Evolutionary conservation across 2,797 vertebrate genomes (phyloP).

Genomic region (Crenuchus spilurus): DNA sequence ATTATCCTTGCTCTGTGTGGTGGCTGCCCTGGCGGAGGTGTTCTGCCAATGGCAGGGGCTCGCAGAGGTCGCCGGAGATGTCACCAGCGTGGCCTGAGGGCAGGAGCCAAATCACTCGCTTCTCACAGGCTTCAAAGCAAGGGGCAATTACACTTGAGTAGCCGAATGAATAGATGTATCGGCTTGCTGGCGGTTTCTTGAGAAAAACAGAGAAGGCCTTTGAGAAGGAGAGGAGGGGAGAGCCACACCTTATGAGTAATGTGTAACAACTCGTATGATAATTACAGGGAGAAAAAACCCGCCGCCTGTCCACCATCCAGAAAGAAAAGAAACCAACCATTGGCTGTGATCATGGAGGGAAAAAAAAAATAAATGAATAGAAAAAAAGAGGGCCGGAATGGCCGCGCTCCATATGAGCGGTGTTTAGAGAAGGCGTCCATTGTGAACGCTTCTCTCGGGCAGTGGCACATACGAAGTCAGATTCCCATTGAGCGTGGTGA

Average conservation of each 20-base stretch:
- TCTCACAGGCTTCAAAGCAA: conserved; percentile 76
- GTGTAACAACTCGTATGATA: conserved; percentile 60
- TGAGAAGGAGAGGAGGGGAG: conserved; percentile 57
- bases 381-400: conserved; percentile 70
- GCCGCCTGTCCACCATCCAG: conserved; percentile 48
- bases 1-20: conserved; percentile 70
- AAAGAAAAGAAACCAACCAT: conserved; percentile 53
- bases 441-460: conserved; percentile 80
- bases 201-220: conserved; percentile 68
- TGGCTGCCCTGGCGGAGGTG: conserved; percentile 61
- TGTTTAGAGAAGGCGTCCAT: conserved; percentile 83
- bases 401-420: conserved; percentile 80
- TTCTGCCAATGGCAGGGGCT: conserved; percentile 60
- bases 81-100: conserved; percentile 69
- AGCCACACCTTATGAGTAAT: conserved; percentile 68
- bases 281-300: conserved; percentile 56
- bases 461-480: conserved; percentile 76
- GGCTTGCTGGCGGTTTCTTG: conserved; percentile 68
- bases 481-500: conserved; percentile 82
- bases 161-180: conserved; percentile 68
- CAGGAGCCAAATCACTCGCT: conserved; percentile 70
- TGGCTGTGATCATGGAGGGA: conserved; percentile 55
- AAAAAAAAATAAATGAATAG: conserved; percentile 57
- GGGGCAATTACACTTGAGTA: conserved; percentile 73
- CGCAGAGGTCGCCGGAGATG: conserved; percentile 60